Conservation (phyloP, 2,888 invertebrate genomes). For the Lasioglossum lativentre region DNA sequence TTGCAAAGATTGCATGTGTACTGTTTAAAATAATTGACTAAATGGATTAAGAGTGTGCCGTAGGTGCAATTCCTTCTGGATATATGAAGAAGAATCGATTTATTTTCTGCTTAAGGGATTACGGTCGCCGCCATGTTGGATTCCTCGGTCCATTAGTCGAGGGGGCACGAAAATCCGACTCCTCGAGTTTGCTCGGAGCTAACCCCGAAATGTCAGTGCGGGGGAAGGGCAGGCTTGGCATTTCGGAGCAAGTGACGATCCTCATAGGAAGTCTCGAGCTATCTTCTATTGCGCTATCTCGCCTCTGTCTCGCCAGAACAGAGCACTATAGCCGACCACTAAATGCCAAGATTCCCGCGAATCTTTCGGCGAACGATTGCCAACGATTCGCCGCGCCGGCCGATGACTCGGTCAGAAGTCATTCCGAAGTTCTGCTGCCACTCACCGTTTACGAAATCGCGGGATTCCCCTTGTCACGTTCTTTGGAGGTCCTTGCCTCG, state of each 20-base stretch:
- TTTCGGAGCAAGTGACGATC: conserved; percentile 61
- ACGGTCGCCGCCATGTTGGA: neutral
- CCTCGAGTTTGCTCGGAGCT: neutral
- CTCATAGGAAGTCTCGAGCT: conserved; percentile 42
- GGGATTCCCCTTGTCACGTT: conserved; percentile 4
- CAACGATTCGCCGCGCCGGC: conserved; percentile 21
- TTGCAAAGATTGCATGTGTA: no score
- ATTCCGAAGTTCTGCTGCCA: conserved; percentile 45
- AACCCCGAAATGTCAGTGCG: conserved; percentile 66
- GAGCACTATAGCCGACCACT: conserved; percentile 16
- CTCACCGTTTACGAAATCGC: conserved; percentile 59
- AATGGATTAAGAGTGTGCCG: neutral
- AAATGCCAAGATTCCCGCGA: conserved; percentile 67
- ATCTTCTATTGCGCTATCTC: conserved; percentile 59
- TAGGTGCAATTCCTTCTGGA: neutral
- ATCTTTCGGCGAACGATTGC: conserved; percentile 48
- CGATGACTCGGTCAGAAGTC: conserved; percentile 46
- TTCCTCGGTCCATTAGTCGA: neutral
- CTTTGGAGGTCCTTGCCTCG: no score
- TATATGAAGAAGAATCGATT: neutral
- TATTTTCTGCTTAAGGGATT: neutral
- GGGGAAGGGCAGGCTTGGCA: conserved; percentile 68
- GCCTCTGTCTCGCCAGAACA: neutral
- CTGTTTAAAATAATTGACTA: neutral
- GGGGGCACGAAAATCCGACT: conserved; percentile 4